Percentiles rank a stretch among this genome's conserved stretches.
phyloP scores from a whole-genome alignment of 2,888 invertebrate genomes.

The Antheraea yamamai region DNA sequence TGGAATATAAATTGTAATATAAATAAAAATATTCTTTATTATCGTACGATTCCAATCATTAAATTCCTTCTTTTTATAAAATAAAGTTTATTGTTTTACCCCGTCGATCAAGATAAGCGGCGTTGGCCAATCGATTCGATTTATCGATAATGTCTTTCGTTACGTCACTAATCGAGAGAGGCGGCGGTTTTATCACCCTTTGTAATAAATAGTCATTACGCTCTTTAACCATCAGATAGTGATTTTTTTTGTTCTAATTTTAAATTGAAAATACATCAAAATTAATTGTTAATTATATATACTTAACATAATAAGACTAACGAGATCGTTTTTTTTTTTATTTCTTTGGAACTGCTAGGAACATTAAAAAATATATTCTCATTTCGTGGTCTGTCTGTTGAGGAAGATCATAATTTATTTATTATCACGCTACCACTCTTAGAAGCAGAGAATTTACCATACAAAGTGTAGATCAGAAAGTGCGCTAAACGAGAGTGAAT shows the following conservation, averaged over 20 bases:
- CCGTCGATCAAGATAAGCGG: slow-evolving; percentile 64
- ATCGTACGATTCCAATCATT: slow-evolving; percentile 33
- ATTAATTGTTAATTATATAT: background rate
- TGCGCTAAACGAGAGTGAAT: too few species aligned
- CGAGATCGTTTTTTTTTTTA: too few species aligned
- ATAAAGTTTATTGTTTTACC: slow-evolving; percentile 68
- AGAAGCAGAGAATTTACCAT: too few species aligned
- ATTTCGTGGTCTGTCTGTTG: too few species aligned
- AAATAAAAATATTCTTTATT: slow-evolving; percentile 26
- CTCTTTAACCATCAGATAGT: slow-evolving; percentile 11
- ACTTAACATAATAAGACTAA: too few species aligned
- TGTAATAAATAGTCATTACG: slow-evolving; percentile 73
- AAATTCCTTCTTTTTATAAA: slow-evolving; percentile 38
- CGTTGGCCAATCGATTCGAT: slow-evolving; percentile 62
- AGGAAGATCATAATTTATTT: too few species aligned
- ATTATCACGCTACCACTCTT: too few species aligned
- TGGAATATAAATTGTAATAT: background rate
- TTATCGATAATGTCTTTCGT: slow-evolving; percentile 70
- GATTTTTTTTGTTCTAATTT: slow-evolving; percentile 19
- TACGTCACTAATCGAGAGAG: slow-evolving; percentile 75
- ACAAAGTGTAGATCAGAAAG: too few species aligned
- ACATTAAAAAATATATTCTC: too few species aligned
- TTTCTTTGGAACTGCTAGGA: too few species aligned
- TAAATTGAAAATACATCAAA: slow-evolving; percentile 12
- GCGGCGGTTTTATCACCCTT: slow-evolving; percentile 69